phyloP scores from a whole-genome alignment of 2,888 invertebrate genomes.

The Nomada goodeniana region DNA sequence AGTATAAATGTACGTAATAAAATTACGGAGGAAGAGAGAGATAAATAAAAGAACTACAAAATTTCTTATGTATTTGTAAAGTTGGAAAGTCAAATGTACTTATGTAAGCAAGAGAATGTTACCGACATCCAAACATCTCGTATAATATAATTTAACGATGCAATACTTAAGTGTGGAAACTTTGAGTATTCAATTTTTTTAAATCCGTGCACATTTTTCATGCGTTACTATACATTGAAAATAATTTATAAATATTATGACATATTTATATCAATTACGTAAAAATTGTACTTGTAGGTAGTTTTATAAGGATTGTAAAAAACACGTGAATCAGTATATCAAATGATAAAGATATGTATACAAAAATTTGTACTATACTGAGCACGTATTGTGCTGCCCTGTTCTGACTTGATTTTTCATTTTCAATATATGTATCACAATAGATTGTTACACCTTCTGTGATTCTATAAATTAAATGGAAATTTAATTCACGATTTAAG shows the following conservation, averaged over 20 bases:
- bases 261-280: not conserved
- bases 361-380: conserved; percentile 21
- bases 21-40: not conserved
- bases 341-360: conserved; percentile 15
- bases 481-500: conserved; percentile 8
- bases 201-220: not conserved
- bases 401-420: no score
- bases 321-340: conserved; percentile 21
- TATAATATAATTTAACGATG: no score
- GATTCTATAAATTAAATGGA: conserved; percentile 30
- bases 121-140: no score
- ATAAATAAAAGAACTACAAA: not conserved
- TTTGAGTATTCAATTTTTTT: no score
- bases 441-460: conserved; percentile 18
- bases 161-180: no score
- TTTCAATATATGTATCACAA: no score
- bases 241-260: conserved; percentile 6
- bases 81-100: not conserved
- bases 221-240: no score
- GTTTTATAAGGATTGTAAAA: not conserved
- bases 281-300: not conserved
- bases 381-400: not conserved
- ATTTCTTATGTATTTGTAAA: not conserved
- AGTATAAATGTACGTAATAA: not conserved
- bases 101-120: no score